Percentiles rank a stretch among this genome's conserved stretches.
These are phyloP conservation scores for Meloidogyne floridensis DNA, from an alignment of 1,140 invertebrate species.

Conservation along the genomic window DNA sequence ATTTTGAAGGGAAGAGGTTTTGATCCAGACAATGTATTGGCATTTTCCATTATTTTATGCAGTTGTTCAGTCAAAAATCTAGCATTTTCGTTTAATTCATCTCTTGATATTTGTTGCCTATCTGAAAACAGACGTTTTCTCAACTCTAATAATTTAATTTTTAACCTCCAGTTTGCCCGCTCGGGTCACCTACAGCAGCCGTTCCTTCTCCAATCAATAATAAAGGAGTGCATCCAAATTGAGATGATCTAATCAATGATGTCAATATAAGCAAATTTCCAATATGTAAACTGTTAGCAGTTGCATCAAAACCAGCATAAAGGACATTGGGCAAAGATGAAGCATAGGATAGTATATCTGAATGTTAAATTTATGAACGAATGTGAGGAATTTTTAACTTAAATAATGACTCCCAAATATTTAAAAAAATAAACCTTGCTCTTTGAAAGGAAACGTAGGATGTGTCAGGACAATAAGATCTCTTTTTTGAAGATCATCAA, in stretches of 20 bases:
- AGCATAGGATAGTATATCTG: slow-evolving; percentile 20
- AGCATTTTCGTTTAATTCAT: slow-evolving; percentile 75
- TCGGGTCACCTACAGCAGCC: slow-evolving; percentile 90
- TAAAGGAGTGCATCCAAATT: slow-evolving; percentile 45
- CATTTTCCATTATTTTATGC: slow-evolving; percentile 63
- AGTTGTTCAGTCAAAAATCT: slow-evolving; percentile 76
- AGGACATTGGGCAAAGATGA: slow-evolving; percentile 70
- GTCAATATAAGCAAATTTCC: slow-evolving; percentile 89
- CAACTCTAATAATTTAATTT: background rate
- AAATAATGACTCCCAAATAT: no score
- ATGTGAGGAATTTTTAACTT: background rate
- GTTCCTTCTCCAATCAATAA: slow-evolving; percentile 87
- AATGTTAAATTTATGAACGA: background rate
- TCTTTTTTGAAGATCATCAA: slow-evolving; percentile 30
- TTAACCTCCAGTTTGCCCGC: slow-evolving; percentile 75
- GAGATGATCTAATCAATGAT: slow-evolving; percentile 77
- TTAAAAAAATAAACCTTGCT: slow-evolving; percentile 28
- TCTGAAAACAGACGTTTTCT: slow-evolving; percentile 42
- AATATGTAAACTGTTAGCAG: slow-evolving; percentile 89
- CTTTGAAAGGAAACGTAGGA: slow-evolving; percentile 29
- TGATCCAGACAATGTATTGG: slow-evolving; percentile 35
- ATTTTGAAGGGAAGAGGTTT: slow-evolving; percentile 77
- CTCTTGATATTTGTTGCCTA: slow-evolving; percentile 70
- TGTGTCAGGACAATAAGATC: slow-evolving; percentile 15
- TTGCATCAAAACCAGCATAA: slow-evolving; percentile 98